phyloP scores from a whole-genome alignment of 2,888 invertebrate species.

The Drymonia ruficornis region DNA sequence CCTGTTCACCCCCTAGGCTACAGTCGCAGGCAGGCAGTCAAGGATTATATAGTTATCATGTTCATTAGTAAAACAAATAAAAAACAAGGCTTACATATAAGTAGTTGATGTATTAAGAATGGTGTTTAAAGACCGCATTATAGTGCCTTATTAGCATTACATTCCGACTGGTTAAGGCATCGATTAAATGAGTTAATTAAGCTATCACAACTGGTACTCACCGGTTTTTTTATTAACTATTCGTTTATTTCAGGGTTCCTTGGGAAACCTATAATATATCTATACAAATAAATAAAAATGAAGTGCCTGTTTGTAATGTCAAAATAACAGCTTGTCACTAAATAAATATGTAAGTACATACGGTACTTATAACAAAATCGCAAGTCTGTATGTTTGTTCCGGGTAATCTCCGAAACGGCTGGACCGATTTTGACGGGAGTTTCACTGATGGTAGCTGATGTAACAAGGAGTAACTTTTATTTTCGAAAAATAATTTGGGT shows the following conservation, averaged over 20 bases:
- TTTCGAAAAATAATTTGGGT: too few relatives aligned
- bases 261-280: background rate
- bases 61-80: slow-evolving; percentile 23
- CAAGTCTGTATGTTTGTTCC: too few relatives aligned
- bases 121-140: slow-evolving; percentile 27
- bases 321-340: too few relatives aligned
- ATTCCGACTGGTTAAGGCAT: slow-evolving; percentile 27
- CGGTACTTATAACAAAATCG: too few relatives aligned
- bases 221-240: background rate
- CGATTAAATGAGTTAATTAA: slow-evolving; percentile 31
- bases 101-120: slow-evolving; percentile 22
- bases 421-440: too few relatives aligned
- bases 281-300: background rate
- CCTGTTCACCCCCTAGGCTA: too few relatives aligned
- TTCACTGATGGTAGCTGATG: too few relatives aligned
- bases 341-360: too few relatives aligned
- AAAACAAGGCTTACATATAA: slow-evolving; percentile 24
- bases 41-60: too few relatives aligned
- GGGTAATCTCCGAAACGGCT: too few relatives aligned
- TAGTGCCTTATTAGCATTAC: slow-evolving; percentile 38
- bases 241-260: background rate
- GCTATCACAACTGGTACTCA: slow-evolving; percentile 20
- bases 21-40: too few relatives aligned
- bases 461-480: too few relatives aligned
- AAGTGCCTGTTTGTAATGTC: background rate